phyloP scores from a whole-genome alignment of 2,888 invertebrate genomes.

The Lasioglossum oenotherae region DNA sequence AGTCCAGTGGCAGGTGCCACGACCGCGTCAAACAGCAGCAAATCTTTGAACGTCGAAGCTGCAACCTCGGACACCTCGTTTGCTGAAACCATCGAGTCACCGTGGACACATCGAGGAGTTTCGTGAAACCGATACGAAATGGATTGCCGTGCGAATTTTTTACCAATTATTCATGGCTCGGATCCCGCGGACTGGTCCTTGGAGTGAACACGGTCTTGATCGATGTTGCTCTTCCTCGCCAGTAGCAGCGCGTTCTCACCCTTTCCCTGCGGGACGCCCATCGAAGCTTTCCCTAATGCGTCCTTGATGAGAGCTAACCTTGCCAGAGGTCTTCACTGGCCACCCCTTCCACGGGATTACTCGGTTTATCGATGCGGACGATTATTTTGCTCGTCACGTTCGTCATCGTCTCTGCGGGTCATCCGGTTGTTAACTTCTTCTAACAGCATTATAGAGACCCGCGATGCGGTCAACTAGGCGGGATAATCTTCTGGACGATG shows the following conservation, averaged over 20 bases:
- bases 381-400: constrained; percentile 73
- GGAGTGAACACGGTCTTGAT: constrained; percentile 60
- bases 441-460: constrained; percentile 58
- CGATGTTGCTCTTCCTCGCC: constrained; percentile 65
- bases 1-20: neutral
- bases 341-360: constrained; percentile 55
- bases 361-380: constrained; percentile 71
- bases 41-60: neutral
- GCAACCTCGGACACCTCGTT: neutral
- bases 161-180: constrained; percentile 45
- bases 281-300: constrained; percentile 68
- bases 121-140: constrained; percentile 38
- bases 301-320: constrained; percentile 70
- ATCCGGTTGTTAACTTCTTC: constrained; percentile 65
- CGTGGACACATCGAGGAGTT: constrained; percentile 5
- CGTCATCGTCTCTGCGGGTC: constrained; percentile 74
- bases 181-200: constrained; percentile 45
- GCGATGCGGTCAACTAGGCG: constrained; percentile 52
- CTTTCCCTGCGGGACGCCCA: constrained; percentile 70
- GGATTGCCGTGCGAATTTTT: constrained; percentile 38
- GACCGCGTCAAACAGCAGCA: neutral
- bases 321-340: constrained; percentile 43
- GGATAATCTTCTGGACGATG: constrained; percentile 60
- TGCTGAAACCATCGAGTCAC: neutral
- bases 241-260: constrained; percentile 69